A percentile compares a stretch with the other conserved stretches of the same genome.
phyloP scores from a whole-genome alignment of 2,797 vertebrate species.

The Urophycis tenuis region DNA sequence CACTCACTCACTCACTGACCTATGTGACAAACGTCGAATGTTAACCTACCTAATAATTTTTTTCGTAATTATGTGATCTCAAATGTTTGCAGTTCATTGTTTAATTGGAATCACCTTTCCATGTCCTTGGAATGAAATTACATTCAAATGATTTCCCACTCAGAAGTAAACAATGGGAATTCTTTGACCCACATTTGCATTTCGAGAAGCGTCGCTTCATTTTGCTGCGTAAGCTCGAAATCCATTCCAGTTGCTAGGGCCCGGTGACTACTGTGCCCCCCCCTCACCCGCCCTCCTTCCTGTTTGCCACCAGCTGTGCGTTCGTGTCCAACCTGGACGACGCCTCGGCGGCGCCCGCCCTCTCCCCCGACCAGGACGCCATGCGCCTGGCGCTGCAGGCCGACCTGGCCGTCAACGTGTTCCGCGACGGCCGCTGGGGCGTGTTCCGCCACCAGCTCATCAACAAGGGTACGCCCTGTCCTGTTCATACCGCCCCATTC shows the following conservation, averaged over 20 bases:
- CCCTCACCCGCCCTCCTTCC: not conserved
- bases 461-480: conserved; percentile 58
- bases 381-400: conserved; percentile 67
- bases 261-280: not conserved
- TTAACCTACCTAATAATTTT: too few species aligned
- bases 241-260: not conserved
- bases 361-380: conserved; percentile 58
- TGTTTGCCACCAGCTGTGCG: conserved; percentile 71
- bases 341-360: conserved; percentile 56
- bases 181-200: not conserved
- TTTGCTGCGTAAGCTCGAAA: too few species aligned
- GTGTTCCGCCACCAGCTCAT: conserved; percentile 82
- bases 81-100: too few species aligned
- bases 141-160: not conserved
- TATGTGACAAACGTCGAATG: too few species aligned
- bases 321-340: conserved; percentile 82
- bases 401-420: conserved; percentile 87
- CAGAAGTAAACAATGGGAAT: not conserved
- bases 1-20: too few species aligned
- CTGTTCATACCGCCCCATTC: too few species aligned
- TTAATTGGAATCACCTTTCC: not conserved
- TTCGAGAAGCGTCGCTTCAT: not conserved
- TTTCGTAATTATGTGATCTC: too few species aligned
- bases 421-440: conserved; percentile 86
- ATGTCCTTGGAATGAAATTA: not conserved